Percentiles rank a stretch among this genome's conserved stretches.
These are phyloP conservation scores for Drosophila nr. medialis DNA, from an alignment of 2,888 invertebrate genomes.

Conservation along the genomic window DNA sequence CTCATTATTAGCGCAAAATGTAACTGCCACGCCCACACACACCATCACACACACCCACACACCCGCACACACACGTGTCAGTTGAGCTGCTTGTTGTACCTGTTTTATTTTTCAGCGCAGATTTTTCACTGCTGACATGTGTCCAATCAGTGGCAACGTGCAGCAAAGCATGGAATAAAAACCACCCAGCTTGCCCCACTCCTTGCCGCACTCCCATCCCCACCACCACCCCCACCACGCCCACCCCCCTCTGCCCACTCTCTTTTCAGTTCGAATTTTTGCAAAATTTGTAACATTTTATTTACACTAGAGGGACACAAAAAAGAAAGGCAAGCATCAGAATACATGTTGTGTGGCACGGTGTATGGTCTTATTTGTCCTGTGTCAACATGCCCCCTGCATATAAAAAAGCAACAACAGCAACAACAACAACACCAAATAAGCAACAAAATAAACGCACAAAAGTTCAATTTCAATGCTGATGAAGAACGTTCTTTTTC, in stretches of 20 bases:
- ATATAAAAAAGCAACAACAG: constrained; percentile 63
- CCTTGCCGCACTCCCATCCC: background rate
- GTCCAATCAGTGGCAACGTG: constrained; percentile 76
- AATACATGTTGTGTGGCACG: constrained; percentile 1
- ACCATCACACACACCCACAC: constrained; percentile 31
- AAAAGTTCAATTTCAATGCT: constrained; percentile 71
- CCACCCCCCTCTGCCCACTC: background rate
- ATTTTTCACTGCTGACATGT: constrained; percentile 75
- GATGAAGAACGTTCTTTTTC: constrained; percentile 47
- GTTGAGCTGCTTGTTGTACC: constrained; percentile 45
- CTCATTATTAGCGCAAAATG: constrained; percentile 69
- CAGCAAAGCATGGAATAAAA: constrained; percentile 58
- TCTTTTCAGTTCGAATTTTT: constrained; percentile 32
- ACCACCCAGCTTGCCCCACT: background rate
- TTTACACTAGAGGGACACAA: constrained; percentile 62
- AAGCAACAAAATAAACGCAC: constrained; percentile 35
- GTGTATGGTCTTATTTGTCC: constrained; percentile 65
- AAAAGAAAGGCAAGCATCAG: constrained; percentile 1
- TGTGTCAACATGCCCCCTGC: constrained; percentile 73
- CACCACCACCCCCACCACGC: background rate
- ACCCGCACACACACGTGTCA: constrained; percentile 39
- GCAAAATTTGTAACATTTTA: constrained; percentile 76
- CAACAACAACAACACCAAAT: constrained; percentile 20
- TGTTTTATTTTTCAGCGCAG: constrained; percentile 29
- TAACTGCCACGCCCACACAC: constrained; percentile 43